A percentile compares a stretch with the other conserved stretches of the same genome.
phyloP scores from a whole-genome alignment of 2,797 vertebrate species.

The Yasuhikotakia modesta region DNA sequence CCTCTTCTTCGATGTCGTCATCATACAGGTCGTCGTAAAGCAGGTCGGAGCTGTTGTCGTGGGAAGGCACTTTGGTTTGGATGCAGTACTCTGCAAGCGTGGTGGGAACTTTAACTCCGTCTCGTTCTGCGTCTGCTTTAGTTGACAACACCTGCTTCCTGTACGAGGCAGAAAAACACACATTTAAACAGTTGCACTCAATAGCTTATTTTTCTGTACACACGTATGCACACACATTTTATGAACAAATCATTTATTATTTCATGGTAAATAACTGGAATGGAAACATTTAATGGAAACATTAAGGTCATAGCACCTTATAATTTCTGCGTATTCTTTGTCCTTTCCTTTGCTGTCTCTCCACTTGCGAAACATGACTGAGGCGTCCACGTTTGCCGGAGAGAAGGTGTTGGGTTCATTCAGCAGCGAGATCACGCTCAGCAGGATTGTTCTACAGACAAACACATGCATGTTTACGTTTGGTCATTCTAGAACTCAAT shows the following conservation, averaged over 20 bases:
- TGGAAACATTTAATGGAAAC: background rate
- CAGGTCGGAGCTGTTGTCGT: conserved; percentile 97
- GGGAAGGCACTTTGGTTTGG: conserved; percentile 98
- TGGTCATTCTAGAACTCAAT: conserved; percentile 14
- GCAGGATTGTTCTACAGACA: conserved; percentile 88
- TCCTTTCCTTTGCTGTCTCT: conserved; percentile 99
- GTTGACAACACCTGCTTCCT: conserved; percentile 98
- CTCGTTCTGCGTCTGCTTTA: conserved; percentile 93
- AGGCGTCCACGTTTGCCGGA: conserved; percentile 95
- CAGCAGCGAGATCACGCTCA: conserved; percentile 97
- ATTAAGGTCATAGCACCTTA: conserved; percentile 78
- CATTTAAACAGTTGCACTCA: too few species aligned
- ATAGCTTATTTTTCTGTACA: too few species aligned
- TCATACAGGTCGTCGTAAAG: conserved; percentile 97
- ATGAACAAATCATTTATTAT: too few species aligned
- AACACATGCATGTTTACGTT: conserved; percentile 37
- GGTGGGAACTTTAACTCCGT: conserved; percentile 94
- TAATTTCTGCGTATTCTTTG: conserved; percentile 97
- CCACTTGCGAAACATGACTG: conserved; percentile 99
- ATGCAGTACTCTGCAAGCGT: conserved; percentile 98
- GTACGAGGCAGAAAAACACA: background rate
- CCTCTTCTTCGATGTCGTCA: conserved; percentile 94
- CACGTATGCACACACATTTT: too few species aligned
- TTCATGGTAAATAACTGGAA: background rate
- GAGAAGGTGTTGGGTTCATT: conserved; percentile 99